A percentile compares a stretch with the other conserved stretches of the same genome.
These are phyloP conservation scores for Pseudochaenichthys georgianus DNA, from an alignment of 2,797 vertebrate genomes.

Conservation along the genomic window DNA sequence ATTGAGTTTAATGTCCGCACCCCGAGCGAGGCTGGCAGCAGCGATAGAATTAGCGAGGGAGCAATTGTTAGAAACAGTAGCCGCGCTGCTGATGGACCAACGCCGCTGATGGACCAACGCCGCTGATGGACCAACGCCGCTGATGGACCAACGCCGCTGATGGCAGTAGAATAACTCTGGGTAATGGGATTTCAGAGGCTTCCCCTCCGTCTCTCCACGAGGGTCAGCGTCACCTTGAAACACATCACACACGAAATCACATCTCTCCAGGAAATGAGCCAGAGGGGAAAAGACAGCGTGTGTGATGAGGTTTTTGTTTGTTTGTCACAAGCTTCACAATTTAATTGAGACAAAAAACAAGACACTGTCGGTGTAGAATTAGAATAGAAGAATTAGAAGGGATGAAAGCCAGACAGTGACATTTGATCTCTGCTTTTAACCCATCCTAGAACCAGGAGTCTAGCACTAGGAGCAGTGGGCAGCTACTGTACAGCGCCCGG, in stretches of 20 bases:
- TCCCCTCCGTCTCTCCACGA: conserved; percentile 47
- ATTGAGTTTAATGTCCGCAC: conserved; percentile 65
- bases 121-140: conserved; percentile 68
- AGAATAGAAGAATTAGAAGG: too few species aligned
- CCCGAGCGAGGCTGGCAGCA: conserved; percentile 49
- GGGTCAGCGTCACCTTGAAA: conserved; percentile 80
- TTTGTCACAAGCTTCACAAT: conserved; percentile 43
- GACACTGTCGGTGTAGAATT: too few species aligned
- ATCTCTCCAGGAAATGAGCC: conserved; percentile 60
- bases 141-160: conserved; percentile 68
- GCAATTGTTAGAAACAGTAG: conserved; percentile 65
- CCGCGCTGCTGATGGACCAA: conserved; percentile 59
- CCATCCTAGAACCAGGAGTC: too few species aligned
- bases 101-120: conserved; percentile 60
- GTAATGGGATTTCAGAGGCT: conserved; percentile 74
- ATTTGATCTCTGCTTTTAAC: too few species aligned
- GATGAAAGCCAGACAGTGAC: too few species aligned
- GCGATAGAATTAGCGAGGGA: conserved; percentile 64
- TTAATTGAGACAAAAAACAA: conserved; percentile 29
- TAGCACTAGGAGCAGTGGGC: too few species aligned
- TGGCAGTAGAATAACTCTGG: conserved; percentile 66
- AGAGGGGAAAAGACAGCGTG: conserved; percentile 38
- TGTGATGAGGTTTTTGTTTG: conserved; percentile 50
- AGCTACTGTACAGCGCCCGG: too few species aligned
- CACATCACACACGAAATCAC: too few species aligned